A percentile compares a stretch with the other conserved stretches of the same genome.
phyloP scores from a whole-genome alignment of 2,888 invertebrate species.

The Bhutanitis thaidina region DNA sequence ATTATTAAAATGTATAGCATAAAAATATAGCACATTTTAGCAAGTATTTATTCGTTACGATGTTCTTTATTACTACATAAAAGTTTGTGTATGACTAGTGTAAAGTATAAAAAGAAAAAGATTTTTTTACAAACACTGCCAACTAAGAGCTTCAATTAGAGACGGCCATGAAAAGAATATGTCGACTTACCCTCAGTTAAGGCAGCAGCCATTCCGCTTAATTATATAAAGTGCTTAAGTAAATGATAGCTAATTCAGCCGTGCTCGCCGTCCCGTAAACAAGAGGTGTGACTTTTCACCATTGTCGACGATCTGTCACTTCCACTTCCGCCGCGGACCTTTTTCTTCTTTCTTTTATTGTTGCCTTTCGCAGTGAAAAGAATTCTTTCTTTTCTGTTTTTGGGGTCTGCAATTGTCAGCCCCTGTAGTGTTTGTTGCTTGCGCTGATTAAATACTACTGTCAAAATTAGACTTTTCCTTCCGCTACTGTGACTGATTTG shows the following conservation, averaged over 20 bases:
- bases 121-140: slow-evolving; percentile 24
- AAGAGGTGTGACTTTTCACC: slow-evolving; percentile 78
- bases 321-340: slow-evolving; percentile 67
- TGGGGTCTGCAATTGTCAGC: slow-evolving; percentile 74
- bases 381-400: slow-evolving; percentile 61
- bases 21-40: too few relatives aligned
- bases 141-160: slow-evolving; percentile 57
- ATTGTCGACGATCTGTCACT: slow-evolving; percentile 77
- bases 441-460: slow-evolving; percentile 72
- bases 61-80: too few relatives aligned
- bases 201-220: slow-evolving; percentile 68
- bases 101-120: slow-evolving; percentile 5
- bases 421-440: slow-evolving; percentile 66
- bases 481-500: slow-evolving; percentile 35
- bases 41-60: too few relatives aligned
- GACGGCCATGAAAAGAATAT: slow-evolving; percentile 57
- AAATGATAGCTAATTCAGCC: slow-evolving; percentile 75
- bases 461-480: slow-evolving; percentile 63
- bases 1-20: too few relatives aligned
- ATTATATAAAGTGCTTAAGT: slow-evolving; percentile 79
- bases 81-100: background rate
- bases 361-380: slow-evolving; percentile 71
- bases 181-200: slow-evolving; percentile 44
- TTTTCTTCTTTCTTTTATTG: slow-evolving; percentile 66
- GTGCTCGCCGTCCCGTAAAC: slow-evolving; percentile 67